Conservation (phyloP, 1,140 invertebrate genomes). For the Drosophila persimilis region DNA sequence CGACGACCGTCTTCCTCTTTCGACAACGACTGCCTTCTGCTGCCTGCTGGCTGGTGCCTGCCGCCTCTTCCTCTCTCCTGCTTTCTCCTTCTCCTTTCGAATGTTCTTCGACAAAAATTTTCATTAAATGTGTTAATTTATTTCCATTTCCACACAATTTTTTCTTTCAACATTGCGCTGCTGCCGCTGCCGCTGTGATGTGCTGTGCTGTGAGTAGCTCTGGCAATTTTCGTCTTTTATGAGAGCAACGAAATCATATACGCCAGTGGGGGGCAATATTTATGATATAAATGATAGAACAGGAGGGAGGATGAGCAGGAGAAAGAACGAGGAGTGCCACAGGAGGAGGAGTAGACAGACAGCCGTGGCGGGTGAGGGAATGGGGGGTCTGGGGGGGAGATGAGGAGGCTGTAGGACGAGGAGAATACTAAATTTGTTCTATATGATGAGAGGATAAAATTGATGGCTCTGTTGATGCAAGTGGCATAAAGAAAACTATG, state of each 20-base stretch:
- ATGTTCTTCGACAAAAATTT: constrained; percentile 58
- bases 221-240: constrained; percentile 40
- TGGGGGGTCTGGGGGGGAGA: no score
- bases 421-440: constrained; percentile 8
- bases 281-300: constrained; percentile 37
- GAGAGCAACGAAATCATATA: constrained; percentile 43
- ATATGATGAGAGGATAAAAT: constrained; percentile 36
- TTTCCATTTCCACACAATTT: constrained; percentile 76
- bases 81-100: constrained; percentile 6
- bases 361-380: no score
- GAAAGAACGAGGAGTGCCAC: not conserved
- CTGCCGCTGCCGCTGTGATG: constrained; percentile 3
- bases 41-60: constrained; percentile 1
- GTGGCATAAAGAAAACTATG: constrained; percentile 15
- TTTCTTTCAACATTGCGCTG: constrained; percentile 46
- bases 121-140: constrained; percentile 80
- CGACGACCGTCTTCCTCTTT: constrained; percentile 34
- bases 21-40: not conserved
- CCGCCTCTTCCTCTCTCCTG: constrained; percentile 5
- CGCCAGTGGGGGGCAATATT: constrained; percentile 30
- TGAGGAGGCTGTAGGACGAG: no score
- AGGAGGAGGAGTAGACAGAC: not conserved
- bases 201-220: constrained; percentile 1
- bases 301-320: not conserved
- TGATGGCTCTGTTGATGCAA: constrained; percentile 43